Conservation (phyloP, 2,113 vertebrate genomes). For the Pluvialis apricaria region DNA sequence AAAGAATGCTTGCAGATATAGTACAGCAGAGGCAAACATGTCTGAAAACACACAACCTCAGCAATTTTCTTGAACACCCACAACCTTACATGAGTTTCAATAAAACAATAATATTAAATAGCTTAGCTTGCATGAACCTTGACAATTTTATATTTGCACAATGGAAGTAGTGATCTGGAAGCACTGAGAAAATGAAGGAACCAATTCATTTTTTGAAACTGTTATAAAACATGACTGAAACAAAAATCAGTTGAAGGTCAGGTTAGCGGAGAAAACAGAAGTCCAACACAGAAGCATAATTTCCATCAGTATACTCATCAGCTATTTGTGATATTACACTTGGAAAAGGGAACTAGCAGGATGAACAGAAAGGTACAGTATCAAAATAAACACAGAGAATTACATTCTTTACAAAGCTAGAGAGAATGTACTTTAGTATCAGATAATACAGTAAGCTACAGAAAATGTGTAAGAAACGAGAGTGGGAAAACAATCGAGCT, state of each 20-base stretch:
- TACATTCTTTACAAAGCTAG: not conserved
- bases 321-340: not conserved
- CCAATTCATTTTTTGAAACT: not conserved
- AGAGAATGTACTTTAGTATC: not conserved
- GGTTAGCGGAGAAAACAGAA: not conserved
- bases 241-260: not conserved
- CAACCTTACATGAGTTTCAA: not conserved
- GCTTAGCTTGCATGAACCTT: not conserved
- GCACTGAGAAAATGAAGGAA: not conserved
- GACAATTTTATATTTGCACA: not conserved
- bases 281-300: not conserved
- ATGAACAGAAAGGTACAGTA: not conserved
- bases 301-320: not conserved
- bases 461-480: not conserved
- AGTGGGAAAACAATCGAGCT: not conserved
- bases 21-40: not conserved
- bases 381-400: not conserved
- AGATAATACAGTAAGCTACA: not conserved
- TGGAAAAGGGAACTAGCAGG: not conserved
- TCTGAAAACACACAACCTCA: not conserved
- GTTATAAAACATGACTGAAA: not conserved
- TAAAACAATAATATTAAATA: not conserved
- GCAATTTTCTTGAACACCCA: not conserved
- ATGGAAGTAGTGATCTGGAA: not conserved
- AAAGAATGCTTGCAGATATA: not conserved